These are phyloP conservation scores for Hanleya hanleyi DNA, from an alignment of 2,888 invertebrate species.

Conservation along the genomic window DNA sequence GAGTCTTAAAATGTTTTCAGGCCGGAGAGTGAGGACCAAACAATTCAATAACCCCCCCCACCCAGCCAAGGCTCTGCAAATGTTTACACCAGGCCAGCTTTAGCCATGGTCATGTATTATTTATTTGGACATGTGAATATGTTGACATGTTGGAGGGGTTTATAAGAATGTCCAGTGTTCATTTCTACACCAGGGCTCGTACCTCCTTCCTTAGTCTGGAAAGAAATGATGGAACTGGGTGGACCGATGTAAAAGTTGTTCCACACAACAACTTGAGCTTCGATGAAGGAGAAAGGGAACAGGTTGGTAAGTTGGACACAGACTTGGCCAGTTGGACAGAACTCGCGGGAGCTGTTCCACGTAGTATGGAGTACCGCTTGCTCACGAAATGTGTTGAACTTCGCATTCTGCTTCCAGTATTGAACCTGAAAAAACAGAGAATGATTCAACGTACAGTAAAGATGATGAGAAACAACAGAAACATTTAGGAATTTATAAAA, in stretches of 20 bases:
- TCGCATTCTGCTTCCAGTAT: constrained; percentile 89
- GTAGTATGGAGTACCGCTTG: constrained; percentile 34
- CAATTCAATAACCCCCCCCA: too few relatives aligned
- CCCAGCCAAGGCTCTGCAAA: too few relatives aligned
- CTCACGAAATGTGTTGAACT: constrained; percentile 52
- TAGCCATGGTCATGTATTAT: too few relatives aligned
- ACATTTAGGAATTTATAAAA: too few relatives aligned
- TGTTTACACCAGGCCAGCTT: too few relatives aligned
- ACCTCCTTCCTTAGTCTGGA: constrained; percentile 67
- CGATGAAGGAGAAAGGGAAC: constrained; percentile 78
- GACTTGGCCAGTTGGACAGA: background rate
- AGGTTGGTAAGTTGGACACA: constrained; percentile 45
- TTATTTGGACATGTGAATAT: too few relatives aligned
- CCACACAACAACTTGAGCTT: constrained; percentile 90
- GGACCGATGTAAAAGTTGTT: constrained; percentile 95
- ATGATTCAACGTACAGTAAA: too few relatives aligned
- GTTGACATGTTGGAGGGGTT: too few relatives aligned
- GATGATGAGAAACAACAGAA: background rate
- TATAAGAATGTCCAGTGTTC: too few relatives aligned
- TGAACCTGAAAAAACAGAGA: constrained; percentile 79
- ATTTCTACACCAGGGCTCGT: too few relatives aligned
- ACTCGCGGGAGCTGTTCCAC: background rate
- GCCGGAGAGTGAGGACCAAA: too few relatives aligned
- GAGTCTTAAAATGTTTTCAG: too few relatives aligned
- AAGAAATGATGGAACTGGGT: constrained; percentile 83